These are phyloP conservation scores for Channa argus DNA, from an alignment of 2,113 vertebrate species.

Conservation along the genomic window DNA sequence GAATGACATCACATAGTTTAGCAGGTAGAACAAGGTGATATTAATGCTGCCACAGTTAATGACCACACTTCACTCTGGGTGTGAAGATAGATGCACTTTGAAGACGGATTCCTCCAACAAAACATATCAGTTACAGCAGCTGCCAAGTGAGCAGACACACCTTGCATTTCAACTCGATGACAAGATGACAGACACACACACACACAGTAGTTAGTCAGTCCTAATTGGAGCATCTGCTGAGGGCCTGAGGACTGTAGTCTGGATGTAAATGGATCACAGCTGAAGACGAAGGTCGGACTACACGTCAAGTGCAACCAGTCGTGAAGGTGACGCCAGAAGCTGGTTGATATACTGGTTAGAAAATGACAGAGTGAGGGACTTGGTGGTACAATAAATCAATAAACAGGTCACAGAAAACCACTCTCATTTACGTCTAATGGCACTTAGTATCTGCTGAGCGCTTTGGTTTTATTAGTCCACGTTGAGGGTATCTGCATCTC, in stretches of 20 bases:
- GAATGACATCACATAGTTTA: background rate
- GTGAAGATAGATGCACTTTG: constrained; percentile 4
- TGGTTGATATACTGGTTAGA: background rate
- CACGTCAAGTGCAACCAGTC: no score
- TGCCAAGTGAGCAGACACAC: background rate
- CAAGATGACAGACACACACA: background rate
- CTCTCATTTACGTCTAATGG: no score
- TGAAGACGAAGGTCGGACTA: background rate
- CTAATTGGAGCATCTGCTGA: background rate
- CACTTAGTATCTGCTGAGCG: no score
- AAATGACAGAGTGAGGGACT: background rate
- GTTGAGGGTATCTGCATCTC: no score
- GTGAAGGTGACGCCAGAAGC: background rate
- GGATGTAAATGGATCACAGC: background rate
- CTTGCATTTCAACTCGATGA: background rate
- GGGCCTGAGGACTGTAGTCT: background rate
- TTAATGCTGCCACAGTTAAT: constrained; percentile 17
- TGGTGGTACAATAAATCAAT: background rate
- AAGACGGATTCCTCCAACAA: constrained; percentile 17
- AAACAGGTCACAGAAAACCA: background rate
- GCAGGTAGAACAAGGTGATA: constrained; percentile 17
- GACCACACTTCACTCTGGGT: background rate
- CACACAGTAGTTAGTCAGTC: background rate
- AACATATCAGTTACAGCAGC: constrained; percentile 4
- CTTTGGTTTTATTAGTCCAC: no score